Evolutionary conservation across 2,113 vertebrate species (phyloP).

Genomic region (Canis aureus): DNA sequence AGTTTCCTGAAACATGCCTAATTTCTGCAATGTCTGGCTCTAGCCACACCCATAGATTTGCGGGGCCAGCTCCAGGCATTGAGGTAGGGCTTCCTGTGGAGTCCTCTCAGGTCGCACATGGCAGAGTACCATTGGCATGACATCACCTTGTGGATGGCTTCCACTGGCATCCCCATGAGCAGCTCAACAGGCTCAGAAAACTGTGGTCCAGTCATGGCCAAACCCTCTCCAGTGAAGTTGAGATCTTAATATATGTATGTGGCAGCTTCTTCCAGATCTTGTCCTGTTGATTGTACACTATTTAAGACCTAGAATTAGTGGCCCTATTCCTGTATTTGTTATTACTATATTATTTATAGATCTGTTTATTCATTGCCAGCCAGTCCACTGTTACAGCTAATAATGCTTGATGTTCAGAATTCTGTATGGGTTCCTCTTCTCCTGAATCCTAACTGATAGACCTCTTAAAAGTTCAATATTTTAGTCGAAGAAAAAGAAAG

Average conservation of each 20-base stretch:
- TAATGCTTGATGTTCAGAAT: neutral
- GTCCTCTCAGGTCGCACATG: neutral
- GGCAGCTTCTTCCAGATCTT: neutral
- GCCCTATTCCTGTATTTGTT: neutral
- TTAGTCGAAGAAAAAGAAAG: neutral
- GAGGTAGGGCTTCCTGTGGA: neutral
- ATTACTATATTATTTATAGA: neutral
- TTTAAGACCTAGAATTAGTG: no score
- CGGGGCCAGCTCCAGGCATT: neutral
- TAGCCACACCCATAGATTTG: neutral
- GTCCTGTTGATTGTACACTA: fast-evolving
- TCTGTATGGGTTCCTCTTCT: neutral
- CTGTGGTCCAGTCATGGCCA: neutral
- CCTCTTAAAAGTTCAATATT: neutral
- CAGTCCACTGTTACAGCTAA: neutral
- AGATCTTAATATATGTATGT: neutral
- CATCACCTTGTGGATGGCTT: neutral
- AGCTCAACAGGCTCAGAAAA: neutral
- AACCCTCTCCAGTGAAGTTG: neutral
- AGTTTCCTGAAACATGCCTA: neutral
- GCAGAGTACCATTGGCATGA: neutral
- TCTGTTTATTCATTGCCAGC: neutral
- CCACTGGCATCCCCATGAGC: neutral
- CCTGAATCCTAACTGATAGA: neutral
- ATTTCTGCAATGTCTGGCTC: neutral